Conservation (phyloP, 2,797 vertebrate genomes). For the Huso huso region DNA sequence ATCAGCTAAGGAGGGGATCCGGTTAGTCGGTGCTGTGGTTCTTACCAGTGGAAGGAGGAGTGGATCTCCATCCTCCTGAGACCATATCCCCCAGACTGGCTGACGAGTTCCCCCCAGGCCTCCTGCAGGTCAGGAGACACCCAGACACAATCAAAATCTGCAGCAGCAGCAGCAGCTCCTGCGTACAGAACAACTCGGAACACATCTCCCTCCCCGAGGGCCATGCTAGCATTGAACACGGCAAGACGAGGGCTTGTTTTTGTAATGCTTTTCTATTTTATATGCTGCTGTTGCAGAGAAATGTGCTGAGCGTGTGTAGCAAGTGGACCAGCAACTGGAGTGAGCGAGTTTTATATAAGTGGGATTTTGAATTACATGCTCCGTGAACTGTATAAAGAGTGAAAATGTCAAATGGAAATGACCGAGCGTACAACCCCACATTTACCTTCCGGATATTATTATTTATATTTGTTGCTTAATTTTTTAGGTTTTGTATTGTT, state of each 20-base stretch:
- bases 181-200: neutral
- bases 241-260: too few relatives aligned
- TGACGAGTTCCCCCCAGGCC: slow-evolving; percentile 76
- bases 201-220: neutral
- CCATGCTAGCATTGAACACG: too few relatives aligned
- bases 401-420: too few relatives aligned
- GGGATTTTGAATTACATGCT: too few relatives aligned
- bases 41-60: slow-evolving; percentile 88
- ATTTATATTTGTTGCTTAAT: too few relatives aligned
- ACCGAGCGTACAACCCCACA: too few relatives aligned
- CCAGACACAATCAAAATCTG: neutral
- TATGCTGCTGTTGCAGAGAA: neutral
- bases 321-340: too few relatives aligned
- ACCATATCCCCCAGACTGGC: slow-evolving; percentile 82
- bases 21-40: neutral
- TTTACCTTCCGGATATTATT: too few relatives aligned
- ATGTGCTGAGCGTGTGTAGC: neutral
- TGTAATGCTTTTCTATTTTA: neutral
- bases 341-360: too few relatives aligned
- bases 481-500: too few relatives aligned
- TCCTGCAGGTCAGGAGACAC: slow-evolving; percentile 52
- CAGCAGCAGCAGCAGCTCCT: neutral
- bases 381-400: too few relatives aligned
- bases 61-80: slow-evolving; percentile 80
- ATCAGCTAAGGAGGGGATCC: slow-evolving; percentile 8